A percentile compares a stretch with the other conserved stretches of the same genome.
These are phyloP conservation scores for Diuraphis noxia DNA, from an alignment of 1,140 invertebrate genomes.

Conservation along the genomic window DNA sequence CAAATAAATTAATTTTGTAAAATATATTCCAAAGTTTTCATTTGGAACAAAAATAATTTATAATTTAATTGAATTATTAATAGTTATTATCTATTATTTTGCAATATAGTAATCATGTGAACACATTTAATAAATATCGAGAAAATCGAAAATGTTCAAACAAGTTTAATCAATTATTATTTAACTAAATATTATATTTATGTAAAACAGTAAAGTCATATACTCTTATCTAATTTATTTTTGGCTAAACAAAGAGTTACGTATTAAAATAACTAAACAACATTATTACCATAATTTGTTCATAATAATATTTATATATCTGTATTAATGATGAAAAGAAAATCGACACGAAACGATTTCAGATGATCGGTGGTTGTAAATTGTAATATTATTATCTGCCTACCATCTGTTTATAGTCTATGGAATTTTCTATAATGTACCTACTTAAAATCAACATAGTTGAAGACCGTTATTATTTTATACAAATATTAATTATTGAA, in stretches of 20 bases:
- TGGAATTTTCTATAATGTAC: neutral
- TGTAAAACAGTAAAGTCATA: neutral
- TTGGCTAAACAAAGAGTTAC: neutral
- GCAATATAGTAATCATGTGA: neutral
- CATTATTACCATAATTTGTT: neutral
- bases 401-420: neutral
- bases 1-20: slow-evolving; percentile 34
- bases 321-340: neutral
- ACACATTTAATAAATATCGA: neutral
- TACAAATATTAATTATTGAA: neutral
- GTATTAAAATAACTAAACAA: neutral
- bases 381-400: neutral
- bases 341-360: neutral
- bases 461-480: neutral
- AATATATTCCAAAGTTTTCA: neutral
- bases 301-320: neutral
- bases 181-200: neutral
- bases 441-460: neutral
- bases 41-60: neutral
- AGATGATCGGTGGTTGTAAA: too few relatives aligned
- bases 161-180: neutral
- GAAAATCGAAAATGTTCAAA: slow-evolving; percentile 1
- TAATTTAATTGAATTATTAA: slow-evolving; percentile 29
- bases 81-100: slow-evolving; percentile 23
- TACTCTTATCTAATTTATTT: neutral